phyloP scores from a whole-genome alignment of 35 echinoderm and acorn worm species.

The Apostichopus parvimensis region DNA sequence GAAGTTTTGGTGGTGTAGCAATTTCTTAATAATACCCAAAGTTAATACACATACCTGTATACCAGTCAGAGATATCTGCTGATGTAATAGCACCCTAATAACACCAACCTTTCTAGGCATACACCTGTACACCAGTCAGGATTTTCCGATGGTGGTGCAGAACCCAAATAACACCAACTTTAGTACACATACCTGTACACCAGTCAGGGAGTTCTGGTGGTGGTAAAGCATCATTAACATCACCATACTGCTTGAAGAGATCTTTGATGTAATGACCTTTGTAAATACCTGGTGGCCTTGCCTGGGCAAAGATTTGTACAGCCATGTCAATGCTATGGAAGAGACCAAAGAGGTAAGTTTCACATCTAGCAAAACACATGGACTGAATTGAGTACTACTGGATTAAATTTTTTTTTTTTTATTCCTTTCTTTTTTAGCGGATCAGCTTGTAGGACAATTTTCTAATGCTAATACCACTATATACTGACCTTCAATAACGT shows the following conservation, averaged over 20 bases:
- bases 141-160: conserved; percentile 54
- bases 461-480: too few species aligned
- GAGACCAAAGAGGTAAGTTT: conserved; percentile 27
- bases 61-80: too few species aligned
- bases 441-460: too few species aligned
- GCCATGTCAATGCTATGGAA: conserved; percentile 83
- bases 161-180: background rate
- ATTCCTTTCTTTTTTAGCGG: too few species aligned
- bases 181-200: conserved; percentile 75
- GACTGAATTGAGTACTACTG: background rate
- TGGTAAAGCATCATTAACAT: conserved; percentile 69
- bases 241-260: conserved; percentile 88
- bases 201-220: conserved; percentile 87
- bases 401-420: too few species aligned
- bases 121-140: conserved; percentile 91
- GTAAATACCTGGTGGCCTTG: conserved; percentile 91
- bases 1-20: too few species aligned
- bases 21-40: too few species aligned
- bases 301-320: conserved; percentile 75
- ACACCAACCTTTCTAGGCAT: background rate
- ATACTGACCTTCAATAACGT: too few species aligned
- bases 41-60: too few species aligned
- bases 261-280: conserved; percentile 92
- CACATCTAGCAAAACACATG: background rate
- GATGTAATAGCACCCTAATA: too few species aligned